phyloP scores from a whole-genome alignment of 2,113 vertebrate genomes.

The Ursus arctos region DNA sequence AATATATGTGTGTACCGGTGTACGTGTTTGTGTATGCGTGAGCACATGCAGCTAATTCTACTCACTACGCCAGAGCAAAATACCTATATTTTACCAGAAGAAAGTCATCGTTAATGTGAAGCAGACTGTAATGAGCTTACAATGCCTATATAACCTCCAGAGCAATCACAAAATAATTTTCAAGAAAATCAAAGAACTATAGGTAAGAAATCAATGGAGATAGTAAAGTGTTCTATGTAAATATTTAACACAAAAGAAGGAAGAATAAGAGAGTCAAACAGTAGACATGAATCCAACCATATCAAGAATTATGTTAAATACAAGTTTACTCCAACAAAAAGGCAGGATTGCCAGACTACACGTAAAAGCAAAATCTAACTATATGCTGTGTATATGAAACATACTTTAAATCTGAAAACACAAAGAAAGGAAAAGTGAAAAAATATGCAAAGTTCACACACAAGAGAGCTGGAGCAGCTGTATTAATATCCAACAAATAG shows the following conservation, averaged over 20 bases:
- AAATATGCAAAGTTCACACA: no score
- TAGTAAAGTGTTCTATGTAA: background rate
- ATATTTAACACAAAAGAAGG: slow-evolving; percentile 36
- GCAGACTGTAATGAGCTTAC: background rate
- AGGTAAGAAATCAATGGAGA: background rate
- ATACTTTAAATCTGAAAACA: background rate
- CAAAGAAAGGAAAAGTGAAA: background rate
- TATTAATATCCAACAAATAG: background rate
- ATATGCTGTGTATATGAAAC: background rate
- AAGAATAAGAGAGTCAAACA: background rate
- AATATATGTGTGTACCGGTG: no score
- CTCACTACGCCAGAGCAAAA: background rate
- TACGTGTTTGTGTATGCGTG: rapidly evolving
- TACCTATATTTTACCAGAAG: background rate
- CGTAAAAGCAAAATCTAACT: background rate
- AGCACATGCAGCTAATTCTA: no score
- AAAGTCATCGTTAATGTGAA: background rate
- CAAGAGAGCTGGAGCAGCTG: background rate
- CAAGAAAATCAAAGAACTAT: slow-evolving; percentile 14
- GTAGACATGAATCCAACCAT: background rate
- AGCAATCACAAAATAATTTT: background rate
- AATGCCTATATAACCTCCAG: background rate
- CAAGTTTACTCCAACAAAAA: background rate
- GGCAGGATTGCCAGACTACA: background rate
- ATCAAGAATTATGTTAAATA: background rate